Conservation (phyloP, 2,113 vertebrate species). For the Paracyprichromis sp. region DNA sequence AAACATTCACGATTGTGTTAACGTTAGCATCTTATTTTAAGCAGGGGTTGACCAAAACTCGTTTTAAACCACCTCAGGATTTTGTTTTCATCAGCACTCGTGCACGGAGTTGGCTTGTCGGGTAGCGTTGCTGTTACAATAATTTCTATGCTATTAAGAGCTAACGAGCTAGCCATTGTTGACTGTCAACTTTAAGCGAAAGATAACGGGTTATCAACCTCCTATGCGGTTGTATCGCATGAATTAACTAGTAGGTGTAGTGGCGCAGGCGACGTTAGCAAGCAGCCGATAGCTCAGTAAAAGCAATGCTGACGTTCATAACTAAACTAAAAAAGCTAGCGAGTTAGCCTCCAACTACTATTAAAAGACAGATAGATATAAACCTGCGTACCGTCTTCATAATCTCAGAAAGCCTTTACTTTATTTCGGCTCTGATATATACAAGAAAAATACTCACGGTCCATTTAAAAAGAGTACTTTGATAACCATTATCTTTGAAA, state of each 20-base stretch:
- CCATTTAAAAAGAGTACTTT: not conserved
- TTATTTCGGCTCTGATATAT: accelerated
- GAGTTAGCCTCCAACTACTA: not conserved
- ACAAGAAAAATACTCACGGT: constrained; percentile 5
- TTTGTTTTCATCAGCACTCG: not conserved
- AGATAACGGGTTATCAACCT: not conserved
- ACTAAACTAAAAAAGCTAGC: constrained; percentile 31
- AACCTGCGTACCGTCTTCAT: not conserved
- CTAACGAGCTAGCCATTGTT: not conserved
- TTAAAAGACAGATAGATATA: not conserved
- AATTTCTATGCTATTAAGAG: not conserved
- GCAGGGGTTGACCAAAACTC: not conserved
- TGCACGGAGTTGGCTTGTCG: not conserved
- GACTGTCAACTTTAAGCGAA: not conserved
- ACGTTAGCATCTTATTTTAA: not conserved
- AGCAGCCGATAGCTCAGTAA: not conserved
- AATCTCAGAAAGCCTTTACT: not conserved
- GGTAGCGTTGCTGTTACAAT: not conserved
- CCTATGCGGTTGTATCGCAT: not conserved
- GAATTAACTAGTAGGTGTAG: not conserved
- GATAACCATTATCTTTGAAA: not conserved
- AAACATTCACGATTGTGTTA: not conserved
- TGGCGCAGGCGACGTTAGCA: not conserved
- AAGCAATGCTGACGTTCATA: constrained; percentile 26
- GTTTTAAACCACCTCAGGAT: not conserved